Conservation (phyloP, 2,113 vertebrate species). For the Pantherophis guttatus region DNA sequence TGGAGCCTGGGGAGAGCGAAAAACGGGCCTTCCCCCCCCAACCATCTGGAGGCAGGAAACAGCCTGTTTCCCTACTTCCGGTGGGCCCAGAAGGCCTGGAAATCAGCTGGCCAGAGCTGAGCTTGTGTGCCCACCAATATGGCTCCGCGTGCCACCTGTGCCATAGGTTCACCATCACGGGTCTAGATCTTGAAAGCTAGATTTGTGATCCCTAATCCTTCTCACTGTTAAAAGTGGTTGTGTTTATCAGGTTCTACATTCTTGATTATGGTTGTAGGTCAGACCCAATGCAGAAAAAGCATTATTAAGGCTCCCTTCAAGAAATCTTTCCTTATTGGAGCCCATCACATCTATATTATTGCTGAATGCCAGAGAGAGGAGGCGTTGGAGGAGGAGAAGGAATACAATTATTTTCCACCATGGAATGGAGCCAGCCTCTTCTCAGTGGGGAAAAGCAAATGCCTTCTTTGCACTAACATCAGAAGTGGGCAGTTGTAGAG, state of each 20-base stretch:
- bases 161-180: too few species aligned
- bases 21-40: too few species aligned
- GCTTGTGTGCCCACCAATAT: too few species aligned
- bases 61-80: too few species aligned
- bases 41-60: too few species aligned
- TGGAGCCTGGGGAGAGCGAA: too few species aligned
- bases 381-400: neutral
- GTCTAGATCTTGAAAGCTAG: neutral
- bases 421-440: neutral
- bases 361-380: neutral
- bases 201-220: too few species aligned
- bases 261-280: neutral
- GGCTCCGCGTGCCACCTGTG: too few species aligned
- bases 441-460: neutral
- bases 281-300: neutral
- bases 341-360: neutral
- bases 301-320: neutral
- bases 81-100: too few species aligned
- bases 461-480: neutral
- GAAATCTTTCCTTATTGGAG: neutral
- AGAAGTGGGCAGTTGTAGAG: slow-evolving; percentile 19
- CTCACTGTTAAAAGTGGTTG: neutral
- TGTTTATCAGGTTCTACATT: neutral
- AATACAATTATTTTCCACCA: slow-evolving; percentile 10
- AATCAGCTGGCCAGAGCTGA: too few species aligned